Evolutionary conservation across 2,113 vertebrate species (phyloP).

Genomic region (Stegostoma tigrinum): DNA sequence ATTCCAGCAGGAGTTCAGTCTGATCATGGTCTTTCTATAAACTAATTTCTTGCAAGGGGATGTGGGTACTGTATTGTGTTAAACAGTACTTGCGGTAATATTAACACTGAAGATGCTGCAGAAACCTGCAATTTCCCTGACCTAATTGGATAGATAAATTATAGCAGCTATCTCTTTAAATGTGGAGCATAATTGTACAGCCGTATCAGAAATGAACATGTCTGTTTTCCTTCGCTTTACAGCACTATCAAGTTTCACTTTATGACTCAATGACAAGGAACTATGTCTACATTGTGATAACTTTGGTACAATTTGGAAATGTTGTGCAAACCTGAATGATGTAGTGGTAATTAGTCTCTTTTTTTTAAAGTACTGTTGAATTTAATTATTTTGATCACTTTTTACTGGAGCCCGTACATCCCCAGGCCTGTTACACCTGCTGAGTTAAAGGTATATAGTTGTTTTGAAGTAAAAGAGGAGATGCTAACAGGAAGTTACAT

Average conservation of each 20-base stretch:
- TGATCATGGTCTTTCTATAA: neutral
- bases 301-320: neutral
- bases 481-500: neutral
- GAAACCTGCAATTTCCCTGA: neutral
- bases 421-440: neutral
- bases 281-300: neutral
- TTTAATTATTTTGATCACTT: neutral
- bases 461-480: neutral
- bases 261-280: neutral
- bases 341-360: neutral
- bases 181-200: neutral
- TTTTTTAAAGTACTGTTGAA: neutral
- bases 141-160: constrained; percentile 15
- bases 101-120: neutral
- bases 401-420: neutral
- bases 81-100: neutral
- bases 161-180: neutral
- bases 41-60: neutral
- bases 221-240: neutral
- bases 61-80: neutral
- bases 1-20: neutral
- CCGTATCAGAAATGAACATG: neutral
- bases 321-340: neutral
- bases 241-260: neutral
- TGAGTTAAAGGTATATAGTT: neutral